Evolutionary conservation across 2,797 vertebrate genomes (phyloP).

Genomic region (Clarias platycephalus): DNA sequence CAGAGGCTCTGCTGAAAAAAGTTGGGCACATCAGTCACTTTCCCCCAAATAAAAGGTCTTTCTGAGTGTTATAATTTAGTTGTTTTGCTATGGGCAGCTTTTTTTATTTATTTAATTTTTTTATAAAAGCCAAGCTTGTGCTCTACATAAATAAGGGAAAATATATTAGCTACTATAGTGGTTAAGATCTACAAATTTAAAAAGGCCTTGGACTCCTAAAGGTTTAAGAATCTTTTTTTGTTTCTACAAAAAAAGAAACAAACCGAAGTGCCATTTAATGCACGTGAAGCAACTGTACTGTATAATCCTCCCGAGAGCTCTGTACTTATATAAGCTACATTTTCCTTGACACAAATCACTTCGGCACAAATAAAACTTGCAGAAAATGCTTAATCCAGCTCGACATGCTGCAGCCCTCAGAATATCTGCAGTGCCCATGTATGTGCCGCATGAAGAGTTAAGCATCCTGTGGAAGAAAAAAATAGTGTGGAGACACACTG

Average conservation of each 20-base stretch:
- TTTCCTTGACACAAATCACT: neutral
- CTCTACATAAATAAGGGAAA: no score
- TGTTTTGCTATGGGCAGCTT: no score
- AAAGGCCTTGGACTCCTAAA: no score
- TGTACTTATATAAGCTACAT: neutral
- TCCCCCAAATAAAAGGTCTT: no score
- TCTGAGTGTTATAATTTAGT: no score
- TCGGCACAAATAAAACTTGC: neutral
- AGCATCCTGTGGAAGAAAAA: conserved; percentile 24
- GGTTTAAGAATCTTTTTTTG: neutral
- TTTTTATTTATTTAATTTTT: no score
- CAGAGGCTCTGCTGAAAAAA: no score
- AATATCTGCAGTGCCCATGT: neutral
- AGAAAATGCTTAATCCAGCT: neutral
- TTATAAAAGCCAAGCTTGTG: no score
- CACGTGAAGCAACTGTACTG: neutral
- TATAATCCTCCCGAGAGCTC: neutral
- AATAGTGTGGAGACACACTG: conserved; percentile 16
- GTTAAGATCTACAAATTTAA: no score
- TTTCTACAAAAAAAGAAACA: neutral
- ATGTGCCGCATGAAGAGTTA: neutral
- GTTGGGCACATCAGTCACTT: no score
- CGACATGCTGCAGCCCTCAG: neutral
- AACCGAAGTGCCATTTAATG: conserved; percentile 8
- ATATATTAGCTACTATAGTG: no score